phyloP scores from a whole-genome alignment of 2,797 vertebrate species.

The Emydoidea blandingii region DNA sequence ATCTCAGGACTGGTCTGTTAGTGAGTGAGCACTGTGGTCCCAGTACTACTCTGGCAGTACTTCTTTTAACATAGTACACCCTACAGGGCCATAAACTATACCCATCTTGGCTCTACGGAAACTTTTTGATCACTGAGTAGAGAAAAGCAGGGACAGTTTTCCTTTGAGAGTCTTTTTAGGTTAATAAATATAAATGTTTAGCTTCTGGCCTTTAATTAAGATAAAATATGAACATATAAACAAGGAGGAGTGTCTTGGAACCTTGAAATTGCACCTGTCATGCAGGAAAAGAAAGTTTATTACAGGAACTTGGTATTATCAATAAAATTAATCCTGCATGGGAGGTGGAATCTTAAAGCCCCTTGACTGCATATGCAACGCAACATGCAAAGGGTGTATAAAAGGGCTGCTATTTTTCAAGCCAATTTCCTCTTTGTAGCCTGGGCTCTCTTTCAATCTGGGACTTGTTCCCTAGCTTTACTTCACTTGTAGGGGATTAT shows the following conservation, averaged over 20 bases:
- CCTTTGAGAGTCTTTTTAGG: background rate
- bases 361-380: background rate
- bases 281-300: conserved; percentile 5
- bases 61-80: background rate
- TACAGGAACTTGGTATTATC: background rate
- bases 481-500: background rate
- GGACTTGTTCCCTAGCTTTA: background rate
- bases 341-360: background rate
- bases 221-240: background rate
- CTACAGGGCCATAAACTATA: background rate
- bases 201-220: background rate
- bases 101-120: background rate
- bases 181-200: background rate
- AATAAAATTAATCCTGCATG: fast-evolving
- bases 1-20: background rate
- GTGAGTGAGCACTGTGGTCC: background rate
- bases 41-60: background rate
- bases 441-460: background rate
- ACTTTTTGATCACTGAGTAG: background rate
- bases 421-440: background rate
- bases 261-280: background rate
- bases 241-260: background rate
- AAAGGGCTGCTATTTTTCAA: background rate
- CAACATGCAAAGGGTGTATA: background rate
- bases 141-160: background rate